Evolutionary conservation across 2,888 invertebrate species (phyloP), one percentile per base, ranked within the genome.

Genomic region (Neocrepidodera transversa): DNA sequence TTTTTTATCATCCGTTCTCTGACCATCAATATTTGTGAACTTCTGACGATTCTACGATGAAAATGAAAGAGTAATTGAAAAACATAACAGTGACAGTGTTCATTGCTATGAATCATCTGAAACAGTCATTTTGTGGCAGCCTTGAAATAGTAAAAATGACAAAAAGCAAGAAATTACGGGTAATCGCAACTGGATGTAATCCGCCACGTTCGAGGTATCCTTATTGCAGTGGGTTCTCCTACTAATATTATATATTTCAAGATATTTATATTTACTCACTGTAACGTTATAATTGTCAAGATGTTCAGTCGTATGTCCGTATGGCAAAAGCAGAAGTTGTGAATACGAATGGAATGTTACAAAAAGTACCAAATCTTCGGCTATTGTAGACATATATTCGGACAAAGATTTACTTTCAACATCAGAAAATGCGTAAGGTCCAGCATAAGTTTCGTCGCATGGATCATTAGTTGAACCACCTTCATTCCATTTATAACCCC

Each of bases 321-420:
- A 91, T 0, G 91, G 90, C 53, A 88, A 76, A 49, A 91, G 76
- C 16, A 91, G 74, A 26, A 86, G 79, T 69, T 92, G 91, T 0
- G 89, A 86, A 68, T 84, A 91, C 0, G 91, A 88, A 74, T 93
- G 92, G 73, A 92, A 86, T 0, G 87, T 84, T 1, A 92, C 74
- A 72, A 91, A 92, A 30, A 87, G 77, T 69, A 68, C 50, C 10
- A 78, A 52, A 13, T 69, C 63, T 7, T 63, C 36, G 5, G 66
- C 70, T 42, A 77, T 68, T 0, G 81, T 74, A 0, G 67, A 68
- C 13, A 90, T 80, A 70, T 82, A 89, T 0, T 82, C 67, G 0
- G 87, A 82, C 3, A 87, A 68, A 0, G 82, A 71, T 54, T 78
- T 78, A 0, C 86, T 84, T 74, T 90, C 90, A 0, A 83, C 78